Percentiles rank a stretch among this genome's conserved stretches.
phyloP scores from a whole-genome alignment of 2,888 invertebrate genomes.

The Rhimphoctona megacephalus region DNA sequence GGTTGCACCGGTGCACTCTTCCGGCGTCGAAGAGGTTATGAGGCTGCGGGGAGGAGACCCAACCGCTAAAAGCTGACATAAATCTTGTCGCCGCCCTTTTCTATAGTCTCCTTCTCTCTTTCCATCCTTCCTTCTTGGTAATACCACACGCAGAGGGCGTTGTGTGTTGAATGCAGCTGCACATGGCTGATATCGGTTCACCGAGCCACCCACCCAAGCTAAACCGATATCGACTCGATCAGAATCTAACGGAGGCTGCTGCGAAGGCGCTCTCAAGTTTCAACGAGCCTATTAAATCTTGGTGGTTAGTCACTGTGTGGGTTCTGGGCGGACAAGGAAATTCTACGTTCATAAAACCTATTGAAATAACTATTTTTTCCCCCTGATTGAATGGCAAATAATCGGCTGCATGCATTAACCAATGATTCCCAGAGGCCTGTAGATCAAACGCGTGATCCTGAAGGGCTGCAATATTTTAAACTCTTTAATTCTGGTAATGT shows the following conservation, averaged over 20 bases:
- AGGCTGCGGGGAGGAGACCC: constrained; percentile 60
- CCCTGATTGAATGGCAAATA: not conserved
- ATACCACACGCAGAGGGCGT: constrained; percentile 44
- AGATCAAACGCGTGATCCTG: not conserved
- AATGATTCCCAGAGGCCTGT: not conserved
- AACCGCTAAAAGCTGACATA: constrained; percentile 67
- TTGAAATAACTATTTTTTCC: not conserved
- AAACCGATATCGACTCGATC: constrained; percentile 55
- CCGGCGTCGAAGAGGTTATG: constrained; percentile 56
- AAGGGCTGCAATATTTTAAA: not conserved
- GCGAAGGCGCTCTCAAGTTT: constrained; percentile 43
- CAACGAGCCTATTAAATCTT: constrained; percentile 53
- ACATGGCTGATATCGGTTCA: constrained; percentile 56
- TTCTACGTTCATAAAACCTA: not conserved
- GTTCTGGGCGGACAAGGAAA: constrained; percentile 2
- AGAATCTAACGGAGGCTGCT: constrained; percentile 30
- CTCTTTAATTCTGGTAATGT: not conserved
- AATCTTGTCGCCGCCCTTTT: constrained; percentile 60
- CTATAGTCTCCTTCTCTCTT: constrained; percentile 31
- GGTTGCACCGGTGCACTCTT: constrained; percentile 52
- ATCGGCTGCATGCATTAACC: not conserved
- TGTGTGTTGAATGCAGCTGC: constrained; percentile 53
- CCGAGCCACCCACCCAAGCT: constrained; percentile 30
- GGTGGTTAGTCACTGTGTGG: constrained; percentile 7
- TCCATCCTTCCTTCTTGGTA: constrained; percentile 21